Evolutionary conservation across 2,888 invertebrate genomes (phyloP).

Genomic region (Polietes domitor): DNA sequence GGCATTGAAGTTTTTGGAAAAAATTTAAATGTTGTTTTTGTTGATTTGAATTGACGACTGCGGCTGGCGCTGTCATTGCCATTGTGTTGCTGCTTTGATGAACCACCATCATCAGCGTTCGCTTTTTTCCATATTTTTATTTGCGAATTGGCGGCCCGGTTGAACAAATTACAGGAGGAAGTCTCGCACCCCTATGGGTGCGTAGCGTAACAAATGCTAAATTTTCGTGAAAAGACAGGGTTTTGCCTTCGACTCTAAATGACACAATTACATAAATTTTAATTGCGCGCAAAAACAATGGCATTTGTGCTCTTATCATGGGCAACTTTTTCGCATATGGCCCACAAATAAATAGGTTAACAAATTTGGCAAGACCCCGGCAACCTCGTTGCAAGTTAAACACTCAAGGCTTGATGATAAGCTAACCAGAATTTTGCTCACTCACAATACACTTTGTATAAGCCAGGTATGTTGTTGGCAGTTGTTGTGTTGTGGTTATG

Average conservation of each 20-base stretch:
- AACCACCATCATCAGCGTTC: not conserved
- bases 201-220: constrained; percentile 33
- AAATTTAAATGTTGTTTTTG: not conserved
- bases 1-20: constrained; percentile 24
- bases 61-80: not conserved
- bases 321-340: not conserved
- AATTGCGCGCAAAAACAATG: constrained; percentile 27
- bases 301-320: not conserved
- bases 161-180: not conserved
- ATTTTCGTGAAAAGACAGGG: constrained; percentile 4
- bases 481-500: not conserved
- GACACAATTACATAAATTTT: constrained; percentile 59
- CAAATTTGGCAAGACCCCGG: not conserved
- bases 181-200: constrained; percentile 1
- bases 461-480: no score
- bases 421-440: no score
- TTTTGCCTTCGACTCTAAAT: constrained; percentile 27
- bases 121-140: not conserved
- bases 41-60: not conserved
- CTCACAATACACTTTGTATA: no score
- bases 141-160: not conserved
- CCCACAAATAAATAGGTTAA: constrained; percentile 7
- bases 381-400: not conserved
- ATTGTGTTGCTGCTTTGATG: not conserved
- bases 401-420: no score